phyloP scores from a whole-genome alignment of 2,888 invertebrate species.

The Hipparchia semele region DNA sequence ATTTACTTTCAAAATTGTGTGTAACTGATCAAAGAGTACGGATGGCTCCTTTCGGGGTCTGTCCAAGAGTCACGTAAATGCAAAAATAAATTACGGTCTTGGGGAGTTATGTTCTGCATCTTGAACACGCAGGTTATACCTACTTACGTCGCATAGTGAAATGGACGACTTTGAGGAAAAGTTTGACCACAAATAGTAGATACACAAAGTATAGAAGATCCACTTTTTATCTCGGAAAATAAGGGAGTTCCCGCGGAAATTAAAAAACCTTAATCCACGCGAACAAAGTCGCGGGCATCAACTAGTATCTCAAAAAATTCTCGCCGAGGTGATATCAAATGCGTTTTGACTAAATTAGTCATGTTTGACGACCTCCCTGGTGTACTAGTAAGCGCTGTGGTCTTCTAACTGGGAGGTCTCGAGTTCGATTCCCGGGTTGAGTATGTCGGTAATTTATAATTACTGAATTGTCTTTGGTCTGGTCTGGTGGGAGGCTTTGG shows the following conservation, averaged over 20 bases:
- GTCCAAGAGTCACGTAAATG: slow-evolving; percentile 37
- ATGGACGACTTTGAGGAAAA: not conserved
- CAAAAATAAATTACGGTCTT: slow-evolving; percentile 37
- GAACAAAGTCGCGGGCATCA: no score
- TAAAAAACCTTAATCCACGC: no score
- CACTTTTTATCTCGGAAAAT: no score
- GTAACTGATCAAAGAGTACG: slow-evolving; percentile 6
- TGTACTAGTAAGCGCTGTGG: no score
- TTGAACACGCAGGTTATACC: slow-evolving; percentile 20
- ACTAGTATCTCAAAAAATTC: not conserved
- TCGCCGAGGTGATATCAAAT: slow-evolving; percentile 4
- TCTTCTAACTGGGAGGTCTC: no score
- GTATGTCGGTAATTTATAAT: no score
- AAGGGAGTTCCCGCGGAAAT: no score
- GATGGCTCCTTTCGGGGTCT: slow-evolving; percentile 17
- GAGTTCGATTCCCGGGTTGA: no score
- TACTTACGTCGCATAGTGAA: not conserved
- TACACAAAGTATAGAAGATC: no score
- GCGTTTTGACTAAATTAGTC: slow-evolving; percentile 16
- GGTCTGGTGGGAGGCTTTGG: no score
- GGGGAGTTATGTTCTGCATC: slow-evolving; percentile 33
- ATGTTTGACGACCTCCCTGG: not conserved
- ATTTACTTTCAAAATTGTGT: not conserved
- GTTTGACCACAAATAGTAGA: no score
- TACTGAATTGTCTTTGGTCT: no score